Base-by-base conservation (phyloP, 1,140 invertebrate genomes). In the Caerostris darwini region DNA sequence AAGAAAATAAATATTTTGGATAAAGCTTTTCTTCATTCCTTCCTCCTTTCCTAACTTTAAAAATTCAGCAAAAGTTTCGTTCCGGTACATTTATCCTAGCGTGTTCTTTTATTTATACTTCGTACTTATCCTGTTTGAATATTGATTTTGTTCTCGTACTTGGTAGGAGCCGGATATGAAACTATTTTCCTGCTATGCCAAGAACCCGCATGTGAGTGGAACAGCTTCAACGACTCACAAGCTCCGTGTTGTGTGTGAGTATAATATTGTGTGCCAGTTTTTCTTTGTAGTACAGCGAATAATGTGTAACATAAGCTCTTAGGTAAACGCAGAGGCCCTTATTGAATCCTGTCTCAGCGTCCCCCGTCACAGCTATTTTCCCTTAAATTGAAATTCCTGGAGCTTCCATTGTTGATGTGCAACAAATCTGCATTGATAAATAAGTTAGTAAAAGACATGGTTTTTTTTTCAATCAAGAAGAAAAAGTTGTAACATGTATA, bases 101-200 rank as follows among this genome's bases (percentile, higher is more conserved):
- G 53, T 93, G 69, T 77, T 88, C 61, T 88, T 93, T 93, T 93
- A 87, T 93, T 93, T 93, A 88, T 93, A 19, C 67, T 82, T 82
- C 58, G 83, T 88, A 56, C 17, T 59, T 82, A 64, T 94, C 71
- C 53, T 58, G 57, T 82, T 89, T 81, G 53, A 89, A 89, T 89
- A 94, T 94, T 83, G 61, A 83, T 90, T 94, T 90, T 90, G 61
- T 71, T 50, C 61, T 77, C 81, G 54, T 91, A n/a, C 77, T 83
- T 90, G 90, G 53, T 58, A 94, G 93, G 93, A 94, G 71, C 93
- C 93, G 19, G 93, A 94, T 85, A 77, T 95, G 77, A 86, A 94
- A 93, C 97, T 98, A 69, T 97, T 98, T 94, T 97, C 98, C 85
- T 99, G 98, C 96, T 98, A 98, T 95, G 98, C 98, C 0, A 96